Percentiles rank a stretch among this genome's conserved stretches.
Evolutionary conservation across 2,888 invertebrate species (phyloP).

Genomic region (Steinernema scapterisci): DNA sequence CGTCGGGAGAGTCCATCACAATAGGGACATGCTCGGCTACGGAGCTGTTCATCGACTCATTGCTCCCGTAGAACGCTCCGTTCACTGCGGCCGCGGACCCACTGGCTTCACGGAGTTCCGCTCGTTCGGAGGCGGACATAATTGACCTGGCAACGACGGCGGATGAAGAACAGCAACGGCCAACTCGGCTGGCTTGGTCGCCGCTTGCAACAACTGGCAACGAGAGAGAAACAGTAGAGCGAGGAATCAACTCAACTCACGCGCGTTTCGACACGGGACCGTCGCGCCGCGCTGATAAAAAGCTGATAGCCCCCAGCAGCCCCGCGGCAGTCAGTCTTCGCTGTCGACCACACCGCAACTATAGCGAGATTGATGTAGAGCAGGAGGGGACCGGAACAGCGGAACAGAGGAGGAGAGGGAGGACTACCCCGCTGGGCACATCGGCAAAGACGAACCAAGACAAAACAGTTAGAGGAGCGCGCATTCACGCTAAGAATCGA

Average conservation of each 20-base stretch:
- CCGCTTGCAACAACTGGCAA: slow-evolving; percentile 16
- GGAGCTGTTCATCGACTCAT: slow-evolving; percentile 6
- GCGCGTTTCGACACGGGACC: background rate
- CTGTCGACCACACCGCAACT: slow-evolving; percentile 16
- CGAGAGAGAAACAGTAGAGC: slow-evolving; percentile 16
- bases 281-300: slow-evolving; percentile 26
- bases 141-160: slow-evolving; percentile 26
- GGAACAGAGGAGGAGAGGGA: too few relatives aligned
- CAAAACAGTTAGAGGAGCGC: slow-evolving; percentile 16
- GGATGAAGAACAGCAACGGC: slow-evolving; percentile 10
- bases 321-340: slow-evolving; percentile 26
- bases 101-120: slow-evolving; percentile 22
- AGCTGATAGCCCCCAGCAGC: slow-evolving; percentile 24
- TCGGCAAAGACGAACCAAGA: background rate
- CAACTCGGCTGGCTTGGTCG: background rate
- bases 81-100: slow-evolving; percentile 27
- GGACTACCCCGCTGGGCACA: background rate
- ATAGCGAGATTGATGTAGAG: slow-evolving; percentile 20
- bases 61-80: slow-evolving; percentile 29
- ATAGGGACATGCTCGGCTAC: slow-evolving; percentile 7
- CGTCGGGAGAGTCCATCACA: slow-evolving; percentile 5
- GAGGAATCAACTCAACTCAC: slow-evolving; percentile 12
- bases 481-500: slow-evolving; percentile 17
- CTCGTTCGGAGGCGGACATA: slow-evolving; percentile 27
- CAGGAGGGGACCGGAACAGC: background rate